Percentiles rank a stretch among this genome's conserved stretches.
Evolutionary conservation across 2,888 invertebrate genomes (phyloP).

Genomic region (Eupithecia vulgata): DNA sequence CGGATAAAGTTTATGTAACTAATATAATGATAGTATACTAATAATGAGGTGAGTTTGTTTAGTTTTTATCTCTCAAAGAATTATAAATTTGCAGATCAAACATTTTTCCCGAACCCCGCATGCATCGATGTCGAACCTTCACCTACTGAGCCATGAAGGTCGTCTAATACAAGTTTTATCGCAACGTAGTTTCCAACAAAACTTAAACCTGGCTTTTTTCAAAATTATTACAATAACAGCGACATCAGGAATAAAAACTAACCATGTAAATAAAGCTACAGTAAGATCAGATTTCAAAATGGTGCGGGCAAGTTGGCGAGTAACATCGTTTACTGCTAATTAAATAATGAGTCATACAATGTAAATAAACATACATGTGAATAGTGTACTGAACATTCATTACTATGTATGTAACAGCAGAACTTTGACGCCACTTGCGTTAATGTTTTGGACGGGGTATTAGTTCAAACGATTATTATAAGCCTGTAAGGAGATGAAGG

Average conservation of each 20-base stretch:
- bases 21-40: too few species aligned
- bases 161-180: neutral
- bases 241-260: slow-evolving; percentile 19
- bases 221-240: neutral
- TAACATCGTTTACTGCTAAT: slow-evolving; percentile 41
- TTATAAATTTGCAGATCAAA: neutral
- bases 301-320: slow-evolving; percentile 35
- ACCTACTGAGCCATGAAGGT: neutral
- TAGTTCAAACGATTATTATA: too few species aligned
- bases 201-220: neutral
- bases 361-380: slow-evolving; percentile 36
- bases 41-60: neutral
- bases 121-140: neutral
- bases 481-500: neutral
- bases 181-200: neutral
- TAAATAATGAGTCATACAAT: slow-evolving; percentile 42
- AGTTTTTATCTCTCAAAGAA: neutral
- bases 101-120: neutral
- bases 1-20: neutral
- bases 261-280: slow-evolving; percentile 26
- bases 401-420: slow-evolving; percentile 34
- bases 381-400: slow-evolving; percentile 28
- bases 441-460: slow-evolving; percentile 20
- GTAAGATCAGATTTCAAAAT: slow-evolving; percentile 38
- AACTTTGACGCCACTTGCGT: slow-evolving; percentile 25